These are phyloP conservation scores for Heterotilapia buettikoferi DNA, from an alignment of 2,113 vertebrate genomes.

Conservation along the genomic window DNA sequence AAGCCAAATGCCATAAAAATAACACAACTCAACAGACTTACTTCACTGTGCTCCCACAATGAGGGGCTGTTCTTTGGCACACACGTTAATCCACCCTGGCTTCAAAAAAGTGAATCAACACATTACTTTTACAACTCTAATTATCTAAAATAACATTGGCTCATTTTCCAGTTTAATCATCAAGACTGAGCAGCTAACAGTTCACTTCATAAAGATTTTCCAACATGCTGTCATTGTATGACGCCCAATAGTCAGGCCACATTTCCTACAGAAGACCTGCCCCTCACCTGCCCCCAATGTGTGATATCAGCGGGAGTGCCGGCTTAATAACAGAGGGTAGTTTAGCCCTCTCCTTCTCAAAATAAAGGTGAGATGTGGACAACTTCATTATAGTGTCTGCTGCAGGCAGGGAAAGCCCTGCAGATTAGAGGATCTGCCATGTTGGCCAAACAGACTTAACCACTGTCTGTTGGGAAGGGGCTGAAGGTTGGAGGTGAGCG, in stretches of 20 bases:
- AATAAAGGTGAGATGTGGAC: conserved; percentile 37
- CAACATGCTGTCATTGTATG: not conserved
- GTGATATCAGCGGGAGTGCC: conserved; percentile 4
- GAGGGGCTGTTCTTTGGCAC: conserved; percentile 1
- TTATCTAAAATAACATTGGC: conserved; percentile 23
- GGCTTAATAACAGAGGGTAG: conserved; percentile 27
- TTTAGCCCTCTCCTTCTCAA: conserved; percentile 12
- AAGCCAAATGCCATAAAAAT: conserved; percentile 68
- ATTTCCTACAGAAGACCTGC: not conserved
- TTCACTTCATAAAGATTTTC: conserved; percentile 20
- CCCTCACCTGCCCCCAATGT: not conserved
- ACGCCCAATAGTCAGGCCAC: not conserved
- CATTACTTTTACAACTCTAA: not conserved
- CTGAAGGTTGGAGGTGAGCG: conserved; percentile 3
- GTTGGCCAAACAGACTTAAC: conserved; percentile 52
- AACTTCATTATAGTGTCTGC: conserved; percentile 52
- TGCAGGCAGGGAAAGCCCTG: conserved; percentile 29
- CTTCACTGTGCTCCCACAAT: conserved; percentile 18
- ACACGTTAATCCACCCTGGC: not conserved
- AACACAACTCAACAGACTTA: conserved; percentile 44
- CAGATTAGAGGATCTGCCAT: conserved; percentile 56
- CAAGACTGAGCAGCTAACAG: not conserved
- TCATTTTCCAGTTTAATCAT: not conserved
- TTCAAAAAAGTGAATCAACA: not conserved
- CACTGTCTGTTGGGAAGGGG: conserved; percentile 12